phyloP scores from a whole-genome alignment of 2,113 vertebrate genomes.

The Calonectris borealis region DNA sequence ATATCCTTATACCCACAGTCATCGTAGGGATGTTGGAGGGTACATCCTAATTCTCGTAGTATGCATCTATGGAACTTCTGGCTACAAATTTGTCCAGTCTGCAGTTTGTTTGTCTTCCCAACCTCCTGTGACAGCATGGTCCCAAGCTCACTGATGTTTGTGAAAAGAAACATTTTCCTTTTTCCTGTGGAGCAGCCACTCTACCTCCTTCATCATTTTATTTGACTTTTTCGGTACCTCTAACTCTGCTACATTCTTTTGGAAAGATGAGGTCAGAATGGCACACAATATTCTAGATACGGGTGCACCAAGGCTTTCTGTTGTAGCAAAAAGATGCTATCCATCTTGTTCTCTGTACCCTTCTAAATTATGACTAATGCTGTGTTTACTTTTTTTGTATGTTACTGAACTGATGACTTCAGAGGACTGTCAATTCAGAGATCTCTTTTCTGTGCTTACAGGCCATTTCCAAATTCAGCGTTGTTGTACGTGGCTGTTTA shows the following conservation, averaged over 20 bases:
- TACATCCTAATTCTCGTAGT: not conserved
- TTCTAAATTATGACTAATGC: not conserved
- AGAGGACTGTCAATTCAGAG: not conserved
- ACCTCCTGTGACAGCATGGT: not conserved
- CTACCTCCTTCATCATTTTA: not conserved
- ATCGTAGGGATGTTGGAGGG: not conserved
- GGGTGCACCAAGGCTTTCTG: not conserved
- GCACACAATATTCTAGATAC: not conserved
- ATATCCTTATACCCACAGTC: not conserved
- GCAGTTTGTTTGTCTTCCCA: not conserved
- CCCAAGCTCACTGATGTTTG: not conserved
- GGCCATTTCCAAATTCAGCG: not conserved
- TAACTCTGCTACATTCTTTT: not conserved
- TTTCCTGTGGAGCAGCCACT: not conserved
- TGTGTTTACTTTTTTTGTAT: not conserved
- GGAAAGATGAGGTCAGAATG: not conserved
- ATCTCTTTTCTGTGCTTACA: not conserved
- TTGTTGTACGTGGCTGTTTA: not conserved
- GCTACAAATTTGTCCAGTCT: not conserved
- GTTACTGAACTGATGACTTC: not conserved
- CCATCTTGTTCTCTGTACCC: not conserved
- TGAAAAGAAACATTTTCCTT: not conserved
- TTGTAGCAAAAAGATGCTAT: not conserved
- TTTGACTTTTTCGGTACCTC: not conserved
- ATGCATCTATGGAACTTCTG: not conserved